Conservation (phyloP, 1,140 invertebrate genomes). For the Bombus soroeensis region DNA sequence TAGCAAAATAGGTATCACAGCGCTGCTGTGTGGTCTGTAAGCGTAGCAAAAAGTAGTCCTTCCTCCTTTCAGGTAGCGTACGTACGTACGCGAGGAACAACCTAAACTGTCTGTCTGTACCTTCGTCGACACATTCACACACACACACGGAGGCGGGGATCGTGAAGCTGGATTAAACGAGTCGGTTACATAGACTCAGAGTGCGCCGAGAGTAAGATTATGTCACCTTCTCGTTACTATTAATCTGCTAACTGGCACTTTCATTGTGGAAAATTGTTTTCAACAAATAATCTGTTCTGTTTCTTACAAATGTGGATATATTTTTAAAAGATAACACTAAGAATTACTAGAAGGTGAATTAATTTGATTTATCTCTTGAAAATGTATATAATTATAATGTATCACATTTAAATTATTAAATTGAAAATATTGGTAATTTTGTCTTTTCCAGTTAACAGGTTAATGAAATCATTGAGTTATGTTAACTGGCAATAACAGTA, state of each 20-base stretch:
- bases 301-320: not conserved
- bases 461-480: constrained; percentile 1
- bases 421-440: not conserved
- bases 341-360: not conserved
- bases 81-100: constrained; percentile 28
- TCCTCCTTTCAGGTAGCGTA: constrained; percentile 68
- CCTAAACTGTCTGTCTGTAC: constrained; percentile 28
- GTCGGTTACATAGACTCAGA: constrained; percentile 14
- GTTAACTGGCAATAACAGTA: not conserved
- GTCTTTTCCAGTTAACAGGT: constrained; percentile 10
- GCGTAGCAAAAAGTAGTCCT: constrained; percentile 69
- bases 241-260: constrained; percentile 9
- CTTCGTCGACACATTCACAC: constrained; percentile 8
- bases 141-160: constrained; percentile 14
- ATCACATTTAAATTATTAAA: not conserved
- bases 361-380: not conserved
- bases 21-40: constrained; percentile 56
- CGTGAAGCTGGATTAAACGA: constrained; percentile 28
- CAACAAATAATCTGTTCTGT: not conserved
- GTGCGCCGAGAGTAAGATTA: not conserved
- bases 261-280: not conserved
- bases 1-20: constrained; percentile 61
- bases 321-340: not conserved
- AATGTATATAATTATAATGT: not conserved
- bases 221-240: constrained; percentile 5